Conservation (phyloP, 1,140 invertebrate species). For the Plectus sambesii region DNA sequence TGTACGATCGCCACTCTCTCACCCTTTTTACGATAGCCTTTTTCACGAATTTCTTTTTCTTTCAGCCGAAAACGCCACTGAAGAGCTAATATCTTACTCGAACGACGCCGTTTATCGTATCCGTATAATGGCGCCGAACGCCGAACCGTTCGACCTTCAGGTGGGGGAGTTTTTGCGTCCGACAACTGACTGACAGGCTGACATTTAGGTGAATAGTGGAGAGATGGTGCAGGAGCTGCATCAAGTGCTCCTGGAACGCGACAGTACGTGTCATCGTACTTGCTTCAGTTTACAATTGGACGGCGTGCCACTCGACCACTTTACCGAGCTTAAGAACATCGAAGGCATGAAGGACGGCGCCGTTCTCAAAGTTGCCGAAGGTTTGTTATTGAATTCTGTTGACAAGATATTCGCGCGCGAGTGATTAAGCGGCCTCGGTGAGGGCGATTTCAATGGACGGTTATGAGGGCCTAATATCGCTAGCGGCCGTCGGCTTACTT, state of each 20-base stretch:
- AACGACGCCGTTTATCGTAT: too few species aligned
- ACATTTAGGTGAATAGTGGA: constrained; percentile 81
- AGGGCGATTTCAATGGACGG: neutral
- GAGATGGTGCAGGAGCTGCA: constrained; percentile 97
- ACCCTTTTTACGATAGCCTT: too few species aligned
- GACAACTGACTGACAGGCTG: too few species aligned
- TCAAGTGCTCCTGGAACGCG: constrained; percentile 88
- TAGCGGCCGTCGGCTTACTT: too few species aligned
- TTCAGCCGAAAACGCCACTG: too few species aligned
- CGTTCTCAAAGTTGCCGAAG: constrained; percentile 67
- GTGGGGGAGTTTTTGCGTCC: too few species aligned
- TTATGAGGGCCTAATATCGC: neutral
- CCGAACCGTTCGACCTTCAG: too few species aligned
- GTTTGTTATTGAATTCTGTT: constrained; percentile 30
- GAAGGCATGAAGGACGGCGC: constrained; percentile 87
- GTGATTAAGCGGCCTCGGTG: neutral
- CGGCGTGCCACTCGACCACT: constrained; percentile 84
- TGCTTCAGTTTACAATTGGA: constrained; percentile 93
- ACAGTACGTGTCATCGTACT: constrained; percentile 92
- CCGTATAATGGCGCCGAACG: too few species aligned
- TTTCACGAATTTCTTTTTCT: too few species aligned
- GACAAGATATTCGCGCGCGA: constrained; percentile 11
- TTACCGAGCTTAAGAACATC: constrained; percentile 90
- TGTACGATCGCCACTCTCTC: too few species aligned
- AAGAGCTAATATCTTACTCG: too few species aligned